These are phyloP conservation scores for Crotalus horridus DNA, from an alignment of 2,113 vertebrate species.

Conservation along the genomic window DNA sequence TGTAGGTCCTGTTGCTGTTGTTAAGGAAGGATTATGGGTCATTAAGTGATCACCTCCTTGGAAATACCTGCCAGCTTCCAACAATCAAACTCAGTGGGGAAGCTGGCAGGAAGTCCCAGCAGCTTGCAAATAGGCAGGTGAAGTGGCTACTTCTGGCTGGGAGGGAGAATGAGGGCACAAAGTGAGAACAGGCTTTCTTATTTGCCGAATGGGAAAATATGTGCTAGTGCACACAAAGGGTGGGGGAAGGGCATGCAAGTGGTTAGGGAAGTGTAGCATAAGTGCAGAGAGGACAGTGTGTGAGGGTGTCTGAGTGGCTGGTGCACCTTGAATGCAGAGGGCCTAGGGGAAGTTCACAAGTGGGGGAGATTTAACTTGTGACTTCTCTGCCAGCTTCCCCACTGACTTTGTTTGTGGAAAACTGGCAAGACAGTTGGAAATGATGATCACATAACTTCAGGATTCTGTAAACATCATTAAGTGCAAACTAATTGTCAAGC, in stretches of 20 bases:
- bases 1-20: neutral
- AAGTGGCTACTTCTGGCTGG: neutral
- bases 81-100: neutral
- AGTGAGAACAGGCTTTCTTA: neutral
- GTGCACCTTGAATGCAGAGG: neutral
- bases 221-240: neutral
- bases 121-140: neutral
- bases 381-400: neutral
- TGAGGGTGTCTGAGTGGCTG: neutral
- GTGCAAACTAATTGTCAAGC: neutral
- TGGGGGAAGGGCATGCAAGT: neutral
- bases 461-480: neutral
- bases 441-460: neutral
- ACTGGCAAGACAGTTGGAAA: neutral
- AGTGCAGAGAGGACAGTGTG: neutral
- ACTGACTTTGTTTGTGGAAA: neutral
- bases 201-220: neutral
- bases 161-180: neutral
- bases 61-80: neutral
- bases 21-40: neutral
- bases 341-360: neutral
- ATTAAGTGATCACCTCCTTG: neutral
- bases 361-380: neutral
- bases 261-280: neutral
- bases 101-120: neutral